Conservation (phyloP, 2,797 vertebrate genomes). For the Sitta carolinensis region DNA sequence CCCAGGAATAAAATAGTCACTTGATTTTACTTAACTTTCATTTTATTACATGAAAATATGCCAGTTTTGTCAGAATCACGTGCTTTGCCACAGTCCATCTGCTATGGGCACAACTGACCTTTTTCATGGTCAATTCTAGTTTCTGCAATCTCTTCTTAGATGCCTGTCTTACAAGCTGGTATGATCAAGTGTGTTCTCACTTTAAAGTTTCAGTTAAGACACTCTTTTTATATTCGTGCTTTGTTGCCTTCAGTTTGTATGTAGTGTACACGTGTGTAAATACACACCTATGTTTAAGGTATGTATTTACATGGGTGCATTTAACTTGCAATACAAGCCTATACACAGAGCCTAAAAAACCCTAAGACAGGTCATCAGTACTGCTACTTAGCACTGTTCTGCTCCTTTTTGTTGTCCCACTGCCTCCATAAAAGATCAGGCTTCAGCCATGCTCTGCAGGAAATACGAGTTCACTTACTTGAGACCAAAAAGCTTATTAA, state of each 20-base stretch:
- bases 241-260: not conserved
- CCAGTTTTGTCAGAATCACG: not conserved
- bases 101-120: not conserved
- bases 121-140: not conserved
- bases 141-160: not conserved
- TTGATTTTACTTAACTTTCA: not conserved
- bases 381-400: not conserved
- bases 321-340: not conserved
- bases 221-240: not conserved
- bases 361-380: not conserved
- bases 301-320: accelerated
- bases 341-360: not conserved
- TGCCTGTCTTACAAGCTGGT: not conserved
- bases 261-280: not conserved
- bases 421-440: not conserved
- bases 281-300: not conserved
- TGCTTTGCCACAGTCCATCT: not conserved
- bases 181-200: not conserved
- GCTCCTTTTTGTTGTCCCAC: not conserved
- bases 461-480: not conserved
- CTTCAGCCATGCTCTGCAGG: not conserved
- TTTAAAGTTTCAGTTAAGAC: not conserved
- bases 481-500: not conserved
- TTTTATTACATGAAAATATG: not conserved
- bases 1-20: not conserved